Evolutionary conservation across 2,888 invertebrate species (phyloP), one percentile per base, ranked within the genome.

Genomic region (Scaptomyza polygonia): DNA sequence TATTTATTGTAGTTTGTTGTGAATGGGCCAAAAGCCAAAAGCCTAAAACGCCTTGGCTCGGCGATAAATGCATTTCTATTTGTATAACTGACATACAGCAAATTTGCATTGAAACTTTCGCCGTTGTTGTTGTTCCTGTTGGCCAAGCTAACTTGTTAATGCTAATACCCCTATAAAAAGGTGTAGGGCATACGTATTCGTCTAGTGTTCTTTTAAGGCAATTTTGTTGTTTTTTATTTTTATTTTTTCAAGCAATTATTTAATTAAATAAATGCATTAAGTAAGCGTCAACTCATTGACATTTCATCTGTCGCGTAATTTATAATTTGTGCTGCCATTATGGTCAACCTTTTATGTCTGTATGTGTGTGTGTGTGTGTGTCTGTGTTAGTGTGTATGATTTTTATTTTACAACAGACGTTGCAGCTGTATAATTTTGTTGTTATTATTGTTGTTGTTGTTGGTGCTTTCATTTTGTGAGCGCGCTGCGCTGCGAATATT

Each of bases 271-370:
- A 88, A 86, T 82, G 86, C 66, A 83, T 69, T 88, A 83, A 83
- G 88, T 79, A 76, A 72, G 79, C 79, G 48, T 47, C 62, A 78
- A 68, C 70, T 67, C 81, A 84, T 80, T 88, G 83, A 88, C 85
- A 84, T 84, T 88, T 84, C 88, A 84, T 86, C 86, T 88, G 83
- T 80, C 84, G 86, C 69, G 88, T 84, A 80, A 83, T 88, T 86
- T 86, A 86, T 83, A 84, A 84, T 81, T 83, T 88, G 79, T 86
- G 68, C 77, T 81, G 85, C 72, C 81, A 84, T 88, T 81, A 88
- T 86, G 73, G 77, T 62, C 44, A 45, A 27, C 30, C 27, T 39
- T 8, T 9, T 45, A n/a, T 29, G 9, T 18, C 9, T n/a, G 7
- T 40, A 5, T 49, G 7, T 39, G 5, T 52, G 16, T 30, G 5